Evolutionary conservation across 2,797 vertebrate species (phyloP).

Genomic region (Poeciliopsis paucimaculata): DNA sequence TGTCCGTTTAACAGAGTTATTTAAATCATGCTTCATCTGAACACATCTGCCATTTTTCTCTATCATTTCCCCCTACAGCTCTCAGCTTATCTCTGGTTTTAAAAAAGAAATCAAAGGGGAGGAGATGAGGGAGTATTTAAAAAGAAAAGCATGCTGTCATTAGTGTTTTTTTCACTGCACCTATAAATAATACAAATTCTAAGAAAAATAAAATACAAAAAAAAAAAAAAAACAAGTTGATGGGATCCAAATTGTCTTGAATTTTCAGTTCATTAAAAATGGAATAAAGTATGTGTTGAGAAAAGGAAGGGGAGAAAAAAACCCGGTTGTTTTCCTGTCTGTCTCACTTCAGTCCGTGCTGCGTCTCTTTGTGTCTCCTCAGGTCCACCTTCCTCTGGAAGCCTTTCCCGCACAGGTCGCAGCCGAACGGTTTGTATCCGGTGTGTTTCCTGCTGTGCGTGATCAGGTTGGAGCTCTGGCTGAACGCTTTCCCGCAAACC

Average conservation of each 20-base stretch:
- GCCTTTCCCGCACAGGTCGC: conserved; percentile 95
- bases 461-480: conserved; percentile 99
- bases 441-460: conserved; percentile 99
- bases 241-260: background rate
- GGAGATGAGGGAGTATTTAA: background rate
- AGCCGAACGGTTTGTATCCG: conserved; percentile 97
- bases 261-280: background rate
- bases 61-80: background rate
- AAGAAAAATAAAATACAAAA: background rate
- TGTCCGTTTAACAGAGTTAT: background rate
- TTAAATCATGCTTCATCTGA: background rate
- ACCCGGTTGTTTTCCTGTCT: background rate
- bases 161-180: background rate
- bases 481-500: conserved; percentile 98
- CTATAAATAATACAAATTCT: conserved; percentile 5
- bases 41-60: background rate
- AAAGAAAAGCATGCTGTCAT: background rate
- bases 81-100: background rate
- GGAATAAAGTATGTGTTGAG: background rate
- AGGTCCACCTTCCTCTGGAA: conserved; percentile 98
- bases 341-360: conserved; percentile 91
- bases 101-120: too few relatives aligned
- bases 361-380: conserved; percentile 95
- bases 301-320: background rate
- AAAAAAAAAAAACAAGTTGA: background rate